phyloP scores from a whole-genome alignment of 2,113 vertebrate species.

The Aphelocoma coerulescens region DNA sequence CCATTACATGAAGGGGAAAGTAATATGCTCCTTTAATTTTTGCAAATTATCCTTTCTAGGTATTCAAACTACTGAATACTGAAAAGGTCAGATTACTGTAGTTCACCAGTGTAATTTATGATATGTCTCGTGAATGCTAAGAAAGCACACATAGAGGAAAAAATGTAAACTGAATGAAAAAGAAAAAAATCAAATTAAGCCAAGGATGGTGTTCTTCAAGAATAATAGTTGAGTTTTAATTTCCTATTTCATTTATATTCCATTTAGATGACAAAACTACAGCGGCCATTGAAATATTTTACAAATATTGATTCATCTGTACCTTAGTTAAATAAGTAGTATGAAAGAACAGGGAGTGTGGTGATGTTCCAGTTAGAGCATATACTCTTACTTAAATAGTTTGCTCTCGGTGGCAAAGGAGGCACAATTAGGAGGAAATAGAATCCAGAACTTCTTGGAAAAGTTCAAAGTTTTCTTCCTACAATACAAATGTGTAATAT shows the following conservation, averaged over 20 bases:
- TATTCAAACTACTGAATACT: constrained; percentile 60
- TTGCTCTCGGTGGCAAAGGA: background rate
- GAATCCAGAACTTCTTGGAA: background rate
- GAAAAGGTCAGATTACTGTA: constrained; percentile 58
- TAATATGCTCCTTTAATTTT: constrained; percentile 50
- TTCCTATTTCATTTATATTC: background rate
- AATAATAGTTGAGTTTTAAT: background rate
- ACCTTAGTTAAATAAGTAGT: background rate
- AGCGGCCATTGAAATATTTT: background rate
- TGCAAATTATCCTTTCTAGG: constrained; percentile 59
- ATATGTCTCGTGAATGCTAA: background rate
- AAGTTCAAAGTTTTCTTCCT: background rate
- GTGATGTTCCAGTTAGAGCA: background rate
- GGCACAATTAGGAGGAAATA: background rate
- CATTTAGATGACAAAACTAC: background rate
- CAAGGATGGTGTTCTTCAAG: background rate
- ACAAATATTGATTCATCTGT: background rate
- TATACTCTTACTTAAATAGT: background rate
- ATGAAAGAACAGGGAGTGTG: background rate
- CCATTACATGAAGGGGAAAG: constrained; percentile 34
- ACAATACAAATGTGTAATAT: background rate
- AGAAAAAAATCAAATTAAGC: background rate
- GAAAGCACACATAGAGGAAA: background rate
- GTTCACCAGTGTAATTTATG: constrained; percentile 44
- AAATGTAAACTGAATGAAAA: constrained; percentile 4